Percentiles rank a stretch among this genome's conserved stretches.
phyloP scores from a whole-genome alignment of 1,140 invertebrate genomes.

The Drosophila albomicans region DNA sequence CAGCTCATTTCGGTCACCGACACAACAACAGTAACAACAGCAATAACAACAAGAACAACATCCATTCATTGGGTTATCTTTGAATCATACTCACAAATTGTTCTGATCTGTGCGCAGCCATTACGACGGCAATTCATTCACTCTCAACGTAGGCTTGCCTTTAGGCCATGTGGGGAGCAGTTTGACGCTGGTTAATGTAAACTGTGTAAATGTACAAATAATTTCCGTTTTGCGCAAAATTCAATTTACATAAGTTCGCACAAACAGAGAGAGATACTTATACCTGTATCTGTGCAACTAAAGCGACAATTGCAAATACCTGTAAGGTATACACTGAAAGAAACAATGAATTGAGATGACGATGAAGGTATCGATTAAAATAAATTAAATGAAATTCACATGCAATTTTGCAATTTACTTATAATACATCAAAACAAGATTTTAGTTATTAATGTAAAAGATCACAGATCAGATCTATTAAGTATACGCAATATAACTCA shows the following conservation, averaged over 20 bases:
- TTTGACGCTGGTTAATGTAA: conserved; percentile 62
- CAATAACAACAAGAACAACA: neutral
- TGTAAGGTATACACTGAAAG: conserved; percentile 40
- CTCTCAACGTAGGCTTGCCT: neutral
- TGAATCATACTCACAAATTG: conserved; percentile 44
- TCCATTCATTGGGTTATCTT: conserved; percentile 45
- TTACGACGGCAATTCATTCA: conserved; percentile 44
- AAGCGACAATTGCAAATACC: conserved; percentile 15
- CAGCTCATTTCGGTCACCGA: conserved; percentile 34
- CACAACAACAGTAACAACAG: neutral
- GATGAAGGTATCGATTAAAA: too few relatives aligned
- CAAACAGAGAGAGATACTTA: conserved; percentile 1
- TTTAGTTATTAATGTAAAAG: too few relatives aligned
- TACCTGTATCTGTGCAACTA: conserved; percentile 7
- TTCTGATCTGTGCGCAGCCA: conserved; percentile 45
- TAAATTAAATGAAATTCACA: too few relatives aligned
- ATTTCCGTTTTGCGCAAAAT: conserved; percentile 72
- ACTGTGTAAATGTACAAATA: conserved; percentile 79
- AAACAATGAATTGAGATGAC: conserved; percentile 1
- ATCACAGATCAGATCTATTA: too few relatives aligned
- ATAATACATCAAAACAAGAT: too few relatives aligned
- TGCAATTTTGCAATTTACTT: too few relatives aligned
- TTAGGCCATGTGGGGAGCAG: neutral
- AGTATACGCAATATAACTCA: too few relatives aligned
- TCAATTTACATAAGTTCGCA: conserved; percentile 45